Evolutionary conservation across 1,140 invertebrate species (phyloP).

Genomic region (Lepeophtheirus salmonis): DNA sequence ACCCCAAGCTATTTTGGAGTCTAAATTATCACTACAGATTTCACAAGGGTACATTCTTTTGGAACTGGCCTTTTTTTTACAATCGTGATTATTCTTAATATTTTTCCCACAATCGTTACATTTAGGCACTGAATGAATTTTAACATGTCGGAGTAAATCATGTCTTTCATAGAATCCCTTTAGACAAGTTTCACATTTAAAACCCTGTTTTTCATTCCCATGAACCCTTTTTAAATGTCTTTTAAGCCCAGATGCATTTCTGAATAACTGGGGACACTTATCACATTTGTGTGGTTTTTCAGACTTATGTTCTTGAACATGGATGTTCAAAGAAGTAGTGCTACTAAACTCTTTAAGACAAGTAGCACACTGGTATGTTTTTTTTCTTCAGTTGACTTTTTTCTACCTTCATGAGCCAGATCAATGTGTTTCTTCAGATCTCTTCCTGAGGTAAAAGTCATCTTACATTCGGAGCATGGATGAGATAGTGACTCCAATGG

Average conservation of each 20-base stretch:
- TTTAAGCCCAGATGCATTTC: constrained; percentile 1
- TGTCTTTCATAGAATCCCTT: constrained; percentile 7
- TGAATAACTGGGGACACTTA: not conserved
- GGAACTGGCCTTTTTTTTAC: not conserved
- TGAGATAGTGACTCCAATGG: not conserved
- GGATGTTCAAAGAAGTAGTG: not conserved
- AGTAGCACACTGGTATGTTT: not conserved
- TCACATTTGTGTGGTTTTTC: constrained; percentile 10
- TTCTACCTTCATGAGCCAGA: constrained; percentile 2
- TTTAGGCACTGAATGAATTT: constrained; percentile 1
- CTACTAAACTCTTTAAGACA: not conserved
- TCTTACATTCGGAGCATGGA: not conserved
- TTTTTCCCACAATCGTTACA: constrained; percentile 5
- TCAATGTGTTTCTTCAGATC: constrained; percentile 12
- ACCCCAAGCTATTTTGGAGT: constrained; percentile 7
- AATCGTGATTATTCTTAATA: not conserved
- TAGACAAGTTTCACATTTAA: not conserved
- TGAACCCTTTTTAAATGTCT: constrained; percentile 4
- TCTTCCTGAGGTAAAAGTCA: constrained; percentile 2
- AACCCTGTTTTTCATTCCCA: not conserved
- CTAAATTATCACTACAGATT: not conserved
- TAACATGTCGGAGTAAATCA: constrained; percentile 2
- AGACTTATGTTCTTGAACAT: not conserved
- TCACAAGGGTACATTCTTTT: constrained; percentile 9
- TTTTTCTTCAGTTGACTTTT: too few relatives aligned